Evolutionary conservation across 2,888 invertebrate genomes (phyloP), one percentile per base, ranked within the genome.

Genomic region (Hypena proboscidalis): DNA sequence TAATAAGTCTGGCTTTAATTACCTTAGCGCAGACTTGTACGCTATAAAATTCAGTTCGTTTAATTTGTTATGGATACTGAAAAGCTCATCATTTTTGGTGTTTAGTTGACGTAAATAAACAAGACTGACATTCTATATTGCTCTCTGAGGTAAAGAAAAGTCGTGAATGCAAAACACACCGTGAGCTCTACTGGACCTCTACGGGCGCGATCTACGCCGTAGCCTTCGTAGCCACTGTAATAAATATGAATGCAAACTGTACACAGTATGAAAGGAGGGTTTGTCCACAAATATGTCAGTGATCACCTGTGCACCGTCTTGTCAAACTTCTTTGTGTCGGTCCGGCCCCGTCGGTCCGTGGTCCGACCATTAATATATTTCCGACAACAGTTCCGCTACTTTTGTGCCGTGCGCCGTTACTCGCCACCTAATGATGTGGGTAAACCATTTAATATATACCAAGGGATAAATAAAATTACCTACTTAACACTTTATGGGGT

Each of bases 311-410:
- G 50, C 52, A 33, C 49, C 57, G 43, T 51, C 63, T 54, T 63
- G 63, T 63, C 63, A 63, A 63, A 63, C 45, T 63, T 63, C 60
- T 66, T 66, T 66, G 66, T 57, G 54, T 39, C 13, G 50, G 53
- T 49, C 44, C 43, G 15, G n/a, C 1, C 1, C 8, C 26, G 13
- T 26, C 37, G 32, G 32, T 31, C 31, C 27, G 34, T 15, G 26
- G 44, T 43, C 45, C 38, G 39, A 56, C 58, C 56, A 66, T 60
- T 66, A 60, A 66, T 66, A 62, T 58, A 47, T 66, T 66, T 66
- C 66, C 66, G 66, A 56, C 60, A 54, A 55, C 48, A 65, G 49
- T 58, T 65, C 53, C 60, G 50, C 52, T 56, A 57, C 50, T 53
- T 57, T 52, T 55, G 62, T 58, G 26, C 38, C 39, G 10, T 20